phyloP scores from a whole-genome alignment of 2,113 vertebrate species.

The Cyprinodon brontotheroides region DNA sequence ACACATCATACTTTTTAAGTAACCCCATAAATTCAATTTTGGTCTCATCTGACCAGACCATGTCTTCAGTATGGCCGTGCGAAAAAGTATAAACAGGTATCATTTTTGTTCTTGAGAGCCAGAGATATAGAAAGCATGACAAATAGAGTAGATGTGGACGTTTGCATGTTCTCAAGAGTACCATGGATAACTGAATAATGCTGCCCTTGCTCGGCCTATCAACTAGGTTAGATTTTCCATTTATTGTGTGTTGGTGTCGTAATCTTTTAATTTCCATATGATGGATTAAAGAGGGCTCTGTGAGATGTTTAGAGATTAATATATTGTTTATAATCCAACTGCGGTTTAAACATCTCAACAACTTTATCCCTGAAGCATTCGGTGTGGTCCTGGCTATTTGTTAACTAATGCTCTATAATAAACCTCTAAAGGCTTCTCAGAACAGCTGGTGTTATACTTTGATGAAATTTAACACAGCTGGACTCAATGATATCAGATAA shows the following conservation, averaged over 20 bases:
- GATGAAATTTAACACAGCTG: no score
- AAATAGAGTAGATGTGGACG: neutral
- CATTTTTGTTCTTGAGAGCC: neutral
- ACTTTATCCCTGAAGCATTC: no score
- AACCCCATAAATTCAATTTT: neutral
- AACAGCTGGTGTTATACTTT: no score
- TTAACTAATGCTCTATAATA: neutral
- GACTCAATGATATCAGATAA: no score
- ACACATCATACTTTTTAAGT: neutral
- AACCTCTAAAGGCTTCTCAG: neutral
- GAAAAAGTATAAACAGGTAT: neutral
- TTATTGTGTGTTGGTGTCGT: neutral
- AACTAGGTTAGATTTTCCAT: neutral
- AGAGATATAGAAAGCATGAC: neutral
- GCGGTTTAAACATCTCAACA: neutral
- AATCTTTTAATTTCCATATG: neutral
- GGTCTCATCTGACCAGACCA: neutral
- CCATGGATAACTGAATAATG: neutral
- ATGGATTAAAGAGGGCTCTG: neutral
- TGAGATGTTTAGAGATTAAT: neutral
- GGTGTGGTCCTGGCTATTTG: neutral
- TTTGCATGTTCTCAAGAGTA: neutral
- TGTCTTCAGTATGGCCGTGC: neutral
- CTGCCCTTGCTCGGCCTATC: neutral
- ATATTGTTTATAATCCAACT: neutral